Evolutionary conservation across 1,140 invertebrate species (phyloP).

Genomic region (Drosophila aff.): DNA sequence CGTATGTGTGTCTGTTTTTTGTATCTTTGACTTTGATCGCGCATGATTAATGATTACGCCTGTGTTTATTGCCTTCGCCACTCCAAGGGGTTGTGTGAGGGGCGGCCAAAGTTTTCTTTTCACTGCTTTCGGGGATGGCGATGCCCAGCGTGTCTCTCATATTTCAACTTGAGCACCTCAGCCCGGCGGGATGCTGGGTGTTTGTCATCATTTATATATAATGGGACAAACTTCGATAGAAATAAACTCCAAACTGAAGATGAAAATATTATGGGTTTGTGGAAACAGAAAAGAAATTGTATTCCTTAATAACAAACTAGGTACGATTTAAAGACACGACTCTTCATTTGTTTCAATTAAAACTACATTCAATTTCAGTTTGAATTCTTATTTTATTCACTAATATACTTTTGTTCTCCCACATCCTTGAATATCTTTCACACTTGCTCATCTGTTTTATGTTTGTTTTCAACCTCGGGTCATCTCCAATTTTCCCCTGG

Average conservation of each 20-base stretch:
- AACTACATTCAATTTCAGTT: neutral
- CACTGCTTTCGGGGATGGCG: slow-evolving; percentile 37
- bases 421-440: neutral
- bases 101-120: slow-evolving; percentile 57
- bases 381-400: neutral
- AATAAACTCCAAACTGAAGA: slow-evolving; percentile 1
- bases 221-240: slow-evolving; percentile 25
- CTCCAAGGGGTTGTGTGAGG: slow-evolving; percentile 24
- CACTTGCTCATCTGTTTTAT: slow-evolving; percentile 20
- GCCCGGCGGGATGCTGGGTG: slow-evolving; percentile 2
- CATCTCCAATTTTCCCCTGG: slow-evolving; percentile 12
- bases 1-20: slow-evolving; percentile 40
- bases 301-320: neutral
- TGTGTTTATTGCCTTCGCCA: slow-evolving; percentile 73
- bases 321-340: neutral
- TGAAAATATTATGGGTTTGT: slow-evolving; percentile 4
- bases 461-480: slow-evolving; percentile 16
- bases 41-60: slow-evolving; percentile 79
- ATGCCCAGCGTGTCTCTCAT: slow-evolving; percentile 50
- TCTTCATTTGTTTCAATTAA: neutral
- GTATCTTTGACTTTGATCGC: slow-evolving; percentile 81
- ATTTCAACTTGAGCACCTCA: slow-evolving; percentile 59
- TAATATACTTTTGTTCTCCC: neutral
- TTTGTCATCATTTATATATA: slow-evolving; percentile 46
- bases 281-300: neutral